Conservation (phyloP, 2,797 vertebrate species). For the Percopsis omiscomaycus region DNA sequence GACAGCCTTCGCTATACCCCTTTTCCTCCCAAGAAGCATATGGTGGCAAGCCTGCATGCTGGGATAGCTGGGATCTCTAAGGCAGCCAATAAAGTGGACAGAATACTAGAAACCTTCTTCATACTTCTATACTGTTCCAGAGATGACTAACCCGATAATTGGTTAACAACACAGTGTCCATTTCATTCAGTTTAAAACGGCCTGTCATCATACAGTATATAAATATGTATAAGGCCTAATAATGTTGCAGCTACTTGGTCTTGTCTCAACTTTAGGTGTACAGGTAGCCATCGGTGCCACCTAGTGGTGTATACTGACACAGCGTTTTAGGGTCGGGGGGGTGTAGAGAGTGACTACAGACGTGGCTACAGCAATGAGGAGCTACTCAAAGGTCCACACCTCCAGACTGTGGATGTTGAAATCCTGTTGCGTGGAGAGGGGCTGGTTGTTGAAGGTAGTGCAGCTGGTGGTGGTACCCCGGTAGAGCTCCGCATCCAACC, state of each 20-base stretch:
- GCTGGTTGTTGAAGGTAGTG: conserved; percentile 95
- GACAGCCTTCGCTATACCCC: conserved; percentile 11
- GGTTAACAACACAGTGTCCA: neutral
- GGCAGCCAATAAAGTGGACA: conserved; percentile 57
- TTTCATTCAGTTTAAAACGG: neutral
- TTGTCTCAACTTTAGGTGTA: conserved; percentile 19
- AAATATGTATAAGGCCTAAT: no score
- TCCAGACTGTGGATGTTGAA: conserved; percentile 96
- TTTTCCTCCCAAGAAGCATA: conserved; percentile 26
- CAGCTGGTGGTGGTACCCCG: conserved; percentile 92
- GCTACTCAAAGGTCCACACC: conserved; percentile 87
- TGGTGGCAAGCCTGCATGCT: conserved; percentile 66
- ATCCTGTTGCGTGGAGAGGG: conserved; percentile 91
- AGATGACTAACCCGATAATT: conserved; percentile 1
- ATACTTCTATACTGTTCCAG: conserved; percentile 15
- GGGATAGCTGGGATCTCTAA: conserved; percentile 61
- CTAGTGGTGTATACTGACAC: conserved; percentile 41
- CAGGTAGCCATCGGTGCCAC: conserved; percentile 27
- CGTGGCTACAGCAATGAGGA: neutral
- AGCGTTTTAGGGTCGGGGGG: conserved; percentile 12
- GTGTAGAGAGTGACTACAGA: conserved; percentile 14
- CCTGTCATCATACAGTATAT: neutral
- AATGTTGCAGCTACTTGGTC: neutral
- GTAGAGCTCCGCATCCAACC: conserved; percentile 94
- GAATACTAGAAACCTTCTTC: conserved; percentile 31